phyloP scores from a whole-genome alignment of 2,113 vertebrate species.

The Tachuris rubrigastra region DNA sequence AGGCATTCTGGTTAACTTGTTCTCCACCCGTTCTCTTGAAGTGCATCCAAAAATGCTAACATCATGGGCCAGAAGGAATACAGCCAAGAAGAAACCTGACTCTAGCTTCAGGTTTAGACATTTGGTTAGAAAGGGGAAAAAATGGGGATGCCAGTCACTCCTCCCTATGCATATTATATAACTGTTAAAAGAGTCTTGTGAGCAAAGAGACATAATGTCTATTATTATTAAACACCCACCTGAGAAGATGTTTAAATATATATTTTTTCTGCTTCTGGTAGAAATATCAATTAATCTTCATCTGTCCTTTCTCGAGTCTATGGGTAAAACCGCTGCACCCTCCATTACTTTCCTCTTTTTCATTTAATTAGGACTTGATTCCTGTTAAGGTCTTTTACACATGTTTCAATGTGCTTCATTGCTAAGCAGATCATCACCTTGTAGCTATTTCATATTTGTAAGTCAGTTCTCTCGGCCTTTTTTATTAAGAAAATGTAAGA shows the following conservation, averaged over 20 bases:
- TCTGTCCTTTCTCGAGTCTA: background rate
- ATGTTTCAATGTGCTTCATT: background rate
- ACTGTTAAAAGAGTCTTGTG: background rate
- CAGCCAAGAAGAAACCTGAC: slow-evolving; percentile 16
- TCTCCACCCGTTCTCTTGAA: slow-evolving; percentile 20
- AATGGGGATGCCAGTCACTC: background rate
- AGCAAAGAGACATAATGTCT: background rate
- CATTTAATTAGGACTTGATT: background rate
- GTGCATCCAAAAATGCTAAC: background rate
- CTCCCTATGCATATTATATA: background rate
- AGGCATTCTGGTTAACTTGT: background rate
- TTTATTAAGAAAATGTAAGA: background rate
- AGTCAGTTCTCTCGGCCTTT: background rate
- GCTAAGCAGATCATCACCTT: background rate
- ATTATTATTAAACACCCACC: background rate
- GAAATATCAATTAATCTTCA: background rate
- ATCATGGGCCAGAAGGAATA: background rate
- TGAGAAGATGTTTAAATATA: background rate
- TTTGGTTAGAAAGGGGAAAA: background rate
- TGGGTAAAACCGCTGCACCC: background rate
- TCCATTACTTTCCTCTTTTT: background rate
- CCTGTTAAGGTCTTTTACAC: background rate
- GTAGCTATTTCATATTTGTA: background rate
- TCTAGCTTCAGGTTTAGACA: background rate
- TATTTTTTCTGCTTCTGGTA: background rate